phyloP scores from a whole-genome alignment of 2,888 invertebrate species.

The Acrocyrtus sp. region DNA sequence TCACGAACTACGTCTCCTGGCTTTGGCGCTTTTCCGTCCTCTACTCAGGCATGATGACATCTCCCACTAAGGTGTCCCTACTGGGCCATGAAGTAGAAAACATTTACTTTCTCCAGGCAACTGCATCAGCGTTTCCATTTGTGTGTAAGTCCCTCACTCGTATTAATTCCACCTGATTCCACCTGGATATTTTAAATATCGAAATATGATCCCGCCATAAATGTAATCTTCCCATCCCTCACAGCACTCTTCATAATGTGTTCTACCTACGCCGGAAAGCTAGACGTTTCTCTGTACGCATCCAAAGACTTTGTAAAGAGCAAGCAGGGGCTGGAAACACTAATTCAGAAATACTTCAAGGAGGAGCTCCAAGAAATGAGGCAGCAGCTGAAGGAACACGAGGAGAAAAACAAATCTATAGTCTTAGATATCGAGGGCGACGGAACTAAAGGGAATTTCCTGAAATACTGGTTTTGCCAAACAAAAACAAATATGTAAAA shows the following conservation, averaged over 20 bases:
- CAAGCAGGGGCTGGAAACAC: conserved; percentile 22
- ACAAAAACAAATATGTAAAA: too few species aligned
- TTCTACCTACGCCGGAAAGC: conserved; percentile 31
- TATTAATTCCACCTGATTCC: too few species aligned
- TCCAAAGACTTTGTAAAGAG: conserved; percentile 7
- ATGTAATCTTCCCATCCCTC: not conserved
- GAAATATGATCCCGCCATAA: too few species aligned
- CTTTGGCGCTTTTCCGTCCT: conserved; percentile 25
- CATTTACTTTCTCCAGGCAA: conserved; percentile 36
- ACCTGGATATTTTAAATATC: too few species aligned
- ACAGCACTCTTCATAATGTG: conserved; percentile 36
- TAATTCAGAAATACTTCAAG: conserved; percentile 26
- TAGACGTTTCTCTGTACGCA: conserved; percentile 27
- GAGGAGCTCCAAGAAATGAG: conserved; percentile 19
- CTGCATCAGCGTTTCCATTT: conserved; percentile 35
- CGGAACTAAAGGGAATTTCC: too few species aligned
- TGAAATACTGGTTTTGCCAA: too few species aligned
- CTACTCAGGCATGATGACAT: conserved; percentile 29
- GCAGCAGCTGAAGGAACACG: too few species aligned
- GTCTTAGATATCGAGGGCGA: too few species aligned
- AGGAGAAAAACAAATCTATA: too few species aligned
- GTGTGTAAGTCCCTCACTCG: conserved; percentile 43
- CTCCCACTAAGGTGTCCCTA: conserved; percentile 6
- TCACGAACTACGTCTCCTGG: conserved; percentile 19
- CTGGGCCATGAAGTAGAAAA: conserved; percentile 27